Percentiles rank a stretch among this genome's conserved stretches.
phyloP scores from a whole-genome alignment of 2,113 vertebrate species.

The Theristicus caerulescens region DNA sequence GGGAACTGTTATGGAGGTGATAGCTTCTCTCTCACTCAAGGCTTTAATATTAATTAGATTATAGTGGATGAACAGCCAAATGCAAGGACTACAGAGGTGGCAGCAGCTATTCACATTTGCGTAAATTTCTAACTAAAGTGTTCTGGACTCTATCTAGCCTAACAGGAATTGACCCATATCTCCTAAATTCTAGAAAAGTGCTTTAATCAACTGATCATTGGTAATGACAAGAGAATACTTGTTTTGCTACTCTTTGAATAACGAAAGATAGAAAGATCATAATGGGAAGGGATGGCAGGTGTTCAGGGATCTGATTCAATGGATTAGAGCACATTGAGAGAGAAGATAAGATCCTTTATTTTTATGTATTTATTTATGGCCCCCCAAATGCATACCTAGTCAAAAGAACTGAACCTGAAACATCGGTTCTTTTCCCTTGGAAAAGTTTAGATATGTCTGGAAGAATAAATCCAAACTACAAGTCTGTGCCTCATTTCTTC shows the following conservation, averaged over 20 bases:
- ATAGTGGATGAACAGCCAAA: neutral
- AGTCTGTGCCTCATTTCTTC: neutral
- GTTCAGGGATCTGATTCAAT: neutral
- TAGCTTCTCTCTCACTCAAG: neutral
- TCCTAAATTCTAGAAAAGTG: neutral
- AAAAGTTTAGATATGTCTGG: neutral
- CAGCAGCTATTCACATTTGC: neutral
- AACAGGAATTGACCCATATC: neutral
- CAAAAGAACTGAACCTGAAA: neutral
- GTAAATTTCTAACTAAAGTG: neutral
- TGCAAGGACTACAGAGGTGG: neutral
- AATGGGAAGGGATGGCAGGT: neutral
- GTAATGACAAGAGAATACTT: neutral
- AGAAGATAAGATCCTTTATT: neutral
- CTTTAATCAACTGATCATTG: neutral
- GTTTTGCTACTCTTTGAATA: neutral
- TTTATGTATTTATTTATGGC: neutral
- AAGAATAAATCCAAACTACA: neutral
- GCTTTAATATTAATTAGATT: neutral
- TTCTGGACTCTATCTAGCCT: neutral
- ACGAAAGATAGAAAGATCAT: neutral
- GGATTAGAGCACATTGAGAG: accelerated
- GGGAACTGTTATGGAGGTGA: neutral
- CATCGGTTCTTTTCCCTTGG: neutral
- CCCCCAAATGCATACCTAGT: neutral